These are phyloP conservation scores for Gryon sp. DNA, from an alignment of 1,140 invertebrate species.

Conservation along the genomic window DNA sequence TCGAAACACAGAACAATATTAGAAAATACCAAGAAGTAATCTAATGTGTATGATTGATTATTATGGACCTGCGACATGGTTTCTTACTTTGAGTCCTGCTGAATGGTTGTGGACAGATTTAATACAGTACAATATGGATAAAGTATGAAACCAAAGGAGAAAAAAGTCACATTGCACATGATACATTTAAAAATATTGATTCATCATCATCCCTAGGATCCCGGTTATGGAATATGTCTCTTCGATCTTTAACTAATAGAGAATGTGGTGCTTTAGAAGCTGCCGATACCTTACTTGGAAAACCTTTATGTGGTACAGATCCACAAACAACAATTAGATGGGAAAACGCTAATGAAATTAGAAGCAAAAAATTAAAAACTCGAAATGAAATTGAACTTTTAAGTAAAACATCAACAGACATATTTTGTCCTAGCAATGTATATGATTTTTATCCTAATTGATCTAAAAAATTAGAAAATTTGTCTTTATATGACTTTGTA, in stretches of 20 bases:
- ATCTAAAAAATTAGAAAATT: constrained; percentile 48
- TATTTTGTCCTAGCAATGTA: constrained; percentile 50
- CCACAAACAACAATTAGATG: too few species aligned
- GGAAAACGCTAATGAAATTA: constrained; percentile 58
- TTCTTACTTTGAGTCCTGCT: too few species aligned
- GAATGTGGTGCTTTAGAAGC: too few species aligned
- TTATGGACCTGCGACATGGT: too few species aligned
- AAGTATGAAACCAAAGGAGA: too few species aligned
- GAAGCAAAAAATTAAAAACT: constrained; percentile 38
- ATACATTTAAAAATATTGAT: background rate
- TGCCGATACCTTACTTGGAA: too few species aligned
- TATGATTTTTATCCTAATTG: constrained; percentile 60
- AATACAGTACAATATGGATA: background rate
- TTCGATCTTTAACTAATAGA: constrained; percentile 51
- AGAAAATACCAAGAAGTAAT: too few species aligned
- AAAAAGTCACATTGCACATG: background rate
- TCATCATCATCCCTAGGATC: constrained; percentile 8
- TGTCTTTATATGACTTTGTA: constrained; percentile 41
- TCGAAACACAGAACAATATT: background rate
- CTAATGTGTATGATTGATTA: too few species aligned
- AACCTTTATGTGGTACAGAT: constrained; percentile 62
- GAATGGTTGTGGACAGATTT: too few species aligned
- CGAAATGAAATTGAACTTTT: constrained; percentile 49
- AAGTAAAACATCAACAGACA: constrained; percentile 42
- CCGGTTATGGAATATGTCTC: constrained; percentile 46